These are phyloP conservation scores for Erythrocercus mccallii DNA, from an alignment of 2,113 vertebrate species.

Conservation along the genomic window DNA sequence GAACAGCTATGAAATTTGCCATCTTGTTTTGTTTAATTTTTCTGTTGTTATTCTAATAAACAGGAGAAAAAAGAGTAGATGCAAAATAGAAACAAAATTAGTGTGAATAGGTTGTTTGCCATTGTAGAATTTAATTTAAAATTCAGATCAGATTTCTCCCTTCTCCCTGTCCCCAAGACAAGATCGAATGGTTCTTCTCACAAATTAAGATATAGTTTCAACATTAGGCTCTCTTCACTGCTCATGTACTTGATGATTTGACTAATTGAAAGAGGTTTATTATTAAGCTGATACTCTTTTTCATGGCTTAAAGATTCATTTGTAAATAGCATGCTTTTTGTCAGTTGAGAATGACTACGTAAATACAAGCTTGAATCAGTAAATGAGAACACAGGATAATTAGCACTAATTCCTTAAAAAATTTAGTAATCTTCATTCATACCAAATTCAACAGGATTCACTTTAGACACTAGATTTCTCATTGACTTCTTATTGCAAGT, in stretches of 20 bases:
- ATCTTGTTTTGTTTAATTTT: background rate
- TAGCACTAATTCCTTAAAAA: background rate
- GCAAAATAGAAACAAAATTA: background rate
- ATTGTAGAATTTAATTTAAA: background rate
- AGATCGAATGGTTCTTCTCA: background rate
- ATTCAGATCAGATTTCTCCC: slow-evolving; percentile 1
- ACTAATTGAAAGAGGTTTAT: background rate
- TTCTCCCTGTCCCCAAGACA: background rate
- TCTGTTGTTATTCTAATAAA: background rate
- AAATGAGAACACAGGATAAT: background rate
- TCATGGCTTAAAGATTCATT: background rate
- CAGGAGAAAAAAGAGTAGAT: background rate
- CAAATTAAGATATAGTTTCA: slow-evolving; percentile 1
- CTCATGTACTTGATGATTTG: background rate
- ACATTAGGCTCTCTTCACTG: background rate
- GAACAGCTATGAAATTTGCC: background rate
- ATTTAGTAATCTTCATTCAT: background rate
- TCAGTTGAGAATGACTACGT: background rate
- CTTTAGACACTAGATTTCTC: background rate
- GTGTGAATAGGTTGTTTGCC: background rate
- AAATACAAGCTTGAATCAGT: background rate
- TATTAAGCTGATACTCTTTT: background rate
- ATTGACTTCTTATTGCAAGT: background rate
- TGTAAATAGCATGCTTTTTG: background rate
- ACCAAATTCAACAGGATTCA: background rate